Percentiles rank a stretch among this genome's conserved stretches.
These are phyloP conservation scores for Perognathus longimembris DNA, from an alignment of 2,113 vertebrate genomes.

Conservation along the genomic window DNA sequence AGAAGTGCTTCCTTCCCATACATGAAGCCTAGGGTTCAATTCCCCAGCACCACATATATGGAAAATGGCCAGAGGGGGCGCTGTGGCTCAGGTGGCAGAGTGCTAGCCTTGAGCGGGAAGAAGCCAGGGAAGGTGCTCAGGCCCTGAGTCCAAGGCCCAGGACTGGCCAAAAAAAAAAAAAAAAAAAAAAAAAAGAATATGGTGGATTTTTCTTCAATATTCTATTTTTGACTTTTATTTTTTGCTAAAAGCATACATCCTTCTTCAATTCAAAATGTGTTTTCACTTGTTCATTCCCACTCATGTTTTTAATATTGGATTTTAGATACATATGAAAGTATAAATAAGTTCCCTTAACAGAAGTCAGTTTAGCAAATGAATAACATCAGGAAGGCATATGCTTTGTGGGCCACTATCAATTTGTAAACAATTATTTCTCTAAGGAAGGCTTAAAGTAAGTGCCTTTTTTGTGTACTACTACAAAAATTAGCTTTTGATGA, in stretches of 20 bases:
- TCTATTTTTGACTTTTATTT: slow-evolving; percentile 16
- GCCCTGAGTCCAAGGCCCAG: too few species aligned
- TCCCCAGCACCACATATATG: too few species aligned
- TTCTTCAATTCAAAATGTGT: background rate
- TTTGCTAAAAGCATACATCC: background rate
- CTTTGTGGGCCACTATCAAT: background rate
- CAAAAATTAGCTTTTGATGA: slow-evolving; percentile 4
- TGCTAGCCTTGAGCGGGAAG: too few species aligned
- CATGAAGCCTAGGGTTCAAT: too few species aligned
- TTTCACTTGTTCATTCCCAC: background rate
- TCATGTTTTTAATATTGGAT: background rate
- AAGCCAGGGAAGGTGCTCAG: too few species aligned
- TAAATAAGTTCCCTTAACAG: background rate
- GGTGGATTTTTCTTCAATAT: background rate
- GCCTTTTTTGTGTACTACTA: background rate
- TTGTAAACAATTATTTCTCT: background rate
- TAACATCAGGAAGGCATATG: background rate
- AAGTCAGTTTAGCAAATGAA: background rate
- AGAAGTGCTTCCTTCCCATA: too few species aligned
- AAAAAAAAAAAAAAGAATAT: too few species aligned
- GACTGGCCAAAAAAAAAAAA: too few species aligned
- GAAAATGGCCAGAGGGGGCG: too few species aligned
- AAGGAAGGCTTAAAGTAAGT: background rate
- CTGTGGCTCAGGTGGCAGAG: too few species aligned
- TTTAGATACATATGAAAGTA: slow-evolving; percentile 32